These are phyloP conservation scores for Merops nubicus DNA, from an alignment of 2,113 vertebrate species.

Conservation along the genomic window DNA sequence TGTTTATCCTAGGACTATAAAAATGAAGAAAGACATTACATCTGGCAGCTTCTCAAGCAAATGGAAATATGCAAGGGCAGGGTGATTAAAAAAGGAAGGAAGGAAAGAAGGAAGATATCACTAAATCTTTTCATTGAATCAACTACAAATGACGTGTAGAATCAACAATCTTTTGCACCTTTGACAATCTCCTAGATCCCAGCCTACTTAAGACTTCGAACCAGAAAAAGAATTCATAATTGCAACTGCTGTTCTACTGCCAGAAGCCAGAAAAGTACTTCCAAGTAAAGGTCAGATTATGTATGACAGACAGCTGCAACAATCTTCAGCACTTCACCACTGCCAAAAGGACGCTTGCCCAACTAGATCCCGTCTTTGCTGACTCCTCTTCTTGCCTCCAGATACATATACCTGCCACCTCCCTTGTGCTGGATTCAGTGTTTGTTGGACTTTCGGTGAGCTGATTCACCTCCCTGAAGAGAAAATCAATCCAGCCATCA, in stretches of 20 bases:
- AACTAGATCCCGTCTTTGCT: neutral
- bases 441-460: neutral
- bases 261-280: neutral
- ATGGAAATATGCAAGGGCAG: neutral
- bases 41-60: neutral
- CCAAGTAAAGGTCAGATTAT: neutral
- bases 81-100: neutral
- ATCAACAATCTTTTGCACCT: neutral
- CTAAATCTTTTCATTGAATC: neutral
- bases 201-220: neutral
- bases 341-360: neutral
- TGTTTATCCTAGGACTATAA: neutral
- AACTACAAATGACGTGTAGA: neutral
- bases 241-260: neutral
- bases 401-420: neutral
- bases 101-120: neutral
- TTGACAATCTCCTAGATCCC: neutral
- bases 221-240: neutral
- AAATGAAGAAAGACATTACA: neutral
- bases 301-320: neutral
- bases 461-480: neutral
- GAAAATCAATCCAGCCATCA: neutral
- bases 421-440: neutral
- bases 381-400: neutral
- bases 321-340: neutral